phyloP scores from a whole-genome alignment of 2,113 vertebrate species.

The Platichthys flesus region DNA sequence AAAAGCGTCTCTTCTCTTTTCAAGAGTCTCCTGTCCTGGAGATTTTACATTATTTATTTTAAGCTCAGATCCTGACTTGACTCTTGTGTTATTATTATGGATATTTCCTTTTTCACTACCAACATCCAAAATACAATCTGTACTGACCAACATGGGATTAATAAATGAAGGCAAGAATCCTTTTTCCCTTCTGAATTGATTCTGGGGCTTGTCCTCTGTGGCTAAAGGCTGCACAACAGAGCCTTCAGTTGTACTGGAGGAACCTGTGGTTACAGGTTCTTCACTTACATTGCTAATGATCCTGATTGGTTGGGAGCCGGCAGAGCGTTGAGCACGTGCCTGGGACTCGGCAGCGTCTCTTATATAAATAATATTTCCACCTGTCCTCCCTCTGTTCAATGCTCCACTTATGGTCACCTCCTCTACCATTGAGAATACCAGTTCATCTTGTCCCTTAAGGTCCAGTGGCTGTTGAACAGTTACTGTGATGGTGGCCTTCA shows the following conservation, averaged over 20 bases:
- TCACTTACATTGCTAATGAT: slow-evolving; percentile 95
- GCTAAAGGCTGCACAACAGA: slow-evolving; percentile 4
- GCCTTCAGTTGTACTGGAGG: not conserved
- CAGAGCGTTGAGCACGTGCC: slow-evolving; percentile 73
- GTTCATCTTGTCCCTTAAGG: slow-evolving; percentile 93
- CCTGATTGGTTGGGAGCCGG: slow-evolving; percentile 89
- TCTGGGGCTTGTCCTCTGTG: slow-evolving; percentile 15
- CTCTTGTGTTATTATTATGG: slow-evolving; percentile 75
- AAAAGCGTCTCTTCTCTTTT: slow-evolving; percentile 66
- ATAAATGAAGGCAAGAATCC: slow-evolving; percentile 85
- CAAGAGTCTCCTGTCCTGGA: slow-evolving; percentile 54
- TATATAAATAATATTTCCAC: slow-evolving; percentile 92
- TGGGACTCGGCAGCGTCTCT: slow-evolving; percentile 87
- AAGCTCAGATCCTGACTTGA: slow-evolving; percentile 81
- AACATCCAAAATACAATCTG: slow-evolving; percentile 79
- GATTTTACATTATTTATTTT: slow-evolving; percentile 52
- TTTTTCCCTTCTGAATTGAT: slow-evolving; percentile 47
- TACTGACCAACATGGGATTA: slow-evolving; percentile 89
- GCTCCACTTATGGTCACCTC: slow-evolving; percentile 92
- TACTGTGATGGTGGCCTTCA: slow-evolving; percentile 91
- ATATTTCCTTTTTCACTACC: slow-evolving; percentile 74
- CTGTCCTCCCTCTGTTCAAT: slow-evolving; percentile 85
- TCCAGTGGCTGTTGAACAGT: slow-evolving; percentile 95
- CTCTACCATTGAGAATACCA: slow-evolving; percentile 96
- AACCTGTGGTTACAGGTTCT: slow-evolving; percentile 48